phyloP scores from a whole-genome alignment of 2,113 vertebrate genomes.

The Accipiter virgatus region DNA sequence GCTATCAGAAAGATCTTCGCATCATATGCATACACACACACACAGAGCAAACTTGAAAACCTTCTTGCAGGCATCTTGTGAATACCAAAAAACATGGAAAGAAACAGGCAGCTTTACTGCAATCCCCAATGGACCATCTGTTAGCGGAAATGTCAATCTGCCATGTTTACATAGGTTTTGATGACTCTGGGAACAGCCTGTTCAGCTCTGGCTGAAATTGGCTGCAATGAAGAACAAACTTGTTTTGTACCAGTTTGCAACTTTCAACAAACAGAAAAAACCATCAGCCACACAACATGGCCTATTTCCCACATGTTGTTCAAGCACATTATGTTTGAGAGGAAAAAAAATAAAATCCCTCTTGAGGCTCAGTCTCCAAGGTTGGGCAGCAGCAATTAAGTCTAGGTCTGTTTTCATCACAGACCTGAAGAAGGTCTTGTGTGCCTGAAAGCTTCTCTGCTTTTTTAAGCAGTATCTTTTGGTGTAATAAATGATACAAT shows the following conservation, averaged over 20 bases:
- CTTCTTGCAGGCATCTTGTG: slow-evolving; percentile 63
- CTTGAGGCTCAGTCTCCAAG: neutral
- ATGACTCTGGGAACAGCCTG: slow-evolving; percentile 69
- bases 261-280: slow-evolving; percentile 62
- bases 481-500: neutral
- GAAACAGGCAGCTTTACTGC: slow-evolving; percentile 55
- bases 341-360: neutral
- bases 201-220: slow-evolving; percentile 65
- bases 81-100: slow-evolving; percentile 52
- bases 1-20: slow-evolving; percentile 49
- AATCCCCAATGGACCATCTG: slow-evolving; percentile 59
- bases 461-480: neutral
- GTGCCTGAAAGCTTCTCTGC: neutral
- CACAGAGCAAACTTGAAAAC: slow-evolving; percentile 36
- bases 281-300: slow-evolving; percentile 54
- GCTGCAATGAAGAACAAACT: slow-evolving; percentile 64
- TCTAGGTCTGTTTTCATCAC: neutral
- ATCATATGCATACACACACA: neutral
- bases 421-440: neutral
- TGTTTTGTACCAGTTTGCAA: slow-evolving; percentile 67
- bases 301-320: slow-evolving; percentile 47
- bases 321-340: neutral
- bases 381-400: neutral
- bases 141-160: slow-evolving; percentile 68
- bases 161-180: slow-evolving; percentile 69